Base-by-base conservation (phyloP, 1,140 invertebrate species). In the Nebria ingens region DNA sequence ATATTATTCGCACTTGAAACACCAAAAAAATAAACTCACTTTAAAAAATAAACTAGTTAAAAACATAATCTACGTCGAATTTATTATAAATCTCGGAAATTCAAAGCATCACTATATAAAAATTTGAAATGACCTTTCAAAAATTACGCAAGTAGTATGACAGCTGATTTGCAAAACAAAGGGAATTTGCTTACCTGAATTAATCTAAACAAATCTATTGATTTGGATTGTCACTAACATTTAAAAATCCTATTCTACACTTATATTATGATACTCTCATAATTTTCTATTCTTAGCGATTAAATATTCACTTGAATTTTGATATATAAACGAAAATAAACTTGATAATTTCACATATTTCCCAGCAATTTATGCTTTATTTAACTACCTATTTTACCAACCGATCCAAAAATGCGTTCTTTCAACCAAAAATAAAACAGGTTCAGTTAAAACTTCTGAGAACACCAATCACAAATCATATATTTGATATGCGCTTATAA, bases 141-240 rank as follows among this genome's bases (percentile, higher is more conserved):
- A 45, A 45, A 45, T 45, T 45, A 45, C 40, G 40, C 40, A 45
- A 45, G 40, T 45, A 9, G 40, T 45, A 45, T 45, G 40, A 45
- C 40, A 45, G 40, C 40, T 45, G 40, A 45, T 45, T 45, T 45
- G 15, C 40, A 45, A 45, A 45, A 45, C 40, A 45, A 45, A 45
- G 40, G 17, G 15, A 45, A 45, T n/a, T n/a, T 45, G 25, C 40
- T 45, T 17, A 45, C 40, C 40, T 45, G 40, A 45, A 45, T 34
- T n/a, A n/a, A 34, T 45, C 40, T 29, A 45, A 45, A 45, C 17
- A 11, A 4, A 11, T 45, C 6, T 11, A 45, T 12, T 17, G 40
- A 45, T 17, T 6, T 45, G 9, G 4, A 17, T 45, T 45, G 40
- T 45, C 40, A 45, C 40, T 45, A 45, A 45, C 40, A 45, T 45